These are phyloP conservation scores for Rattus norvegicus DNA, from an alignment of 2,113 vertebrate species.

Conservation along the genomic window GRCr8 NC_086028.1:31796001-31796500, in stretches of 20 bases:
- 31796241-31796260: background rate
- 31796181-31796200: too few relatives aligned
- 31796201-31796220: too few relatives aligned
- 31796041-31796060: too few relatives aligned
- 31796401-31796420: background rate
- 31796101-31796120: too few relatives aligned
- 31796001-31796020: too few relatives aligned
- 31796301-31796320: background rate
- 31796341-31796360: background rate
- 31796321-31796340: background rate
- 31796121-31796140: too few relatives aligned
- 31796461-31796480: background rate
- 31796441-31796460: background rate
- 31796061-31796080: too few relatives aligned
- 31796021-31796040: too few relatives aligned
- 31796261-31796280: background rate
- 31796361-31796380: background rate
- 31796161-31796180: too few relatives aligned
- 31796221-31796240: background rate
- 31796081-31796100: too few relatives aligned
- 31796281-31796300: background rate
- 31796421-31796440: background rate
- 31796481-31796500: background rate
- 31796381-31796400: background rate
- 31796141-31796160: too few relatives aligned